Percentiles rank a stretch among this genome's conserved stretches.
Conservation (phyloP, 2,113 vertebrate species). For the Spilogale gracilis region DNA sequence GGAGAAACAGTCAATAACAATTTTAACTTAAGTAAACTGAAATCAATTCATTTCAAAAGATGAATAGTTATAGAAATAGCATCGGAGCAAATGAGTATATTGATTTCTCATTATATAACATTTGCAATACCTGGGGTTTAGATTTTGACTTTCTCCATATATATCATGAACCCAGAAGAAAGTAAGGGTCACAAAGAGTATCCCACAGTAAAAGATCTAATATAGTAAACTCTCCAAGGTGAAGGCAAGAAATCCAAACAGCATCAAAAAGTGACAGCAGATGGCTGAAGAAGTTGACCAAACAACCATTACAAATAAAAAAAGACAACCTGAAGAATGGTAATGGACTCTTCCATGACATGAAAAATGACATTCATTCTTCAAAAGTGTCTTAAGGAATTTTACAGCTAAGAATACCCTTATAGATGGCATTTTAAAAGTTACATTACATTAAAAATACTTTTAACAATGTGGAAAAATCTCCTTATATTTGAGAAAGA, state of each 20-base stretch:
- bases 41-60: neutral
- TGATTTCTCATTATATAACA: neutral
- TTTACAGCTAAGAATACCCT: neutral
- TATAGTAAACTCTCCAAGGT: neutral
- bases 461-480: neutral
- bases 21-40: slow-evolving; percentile 35
- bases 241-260: neutral
- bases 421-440: neutral
- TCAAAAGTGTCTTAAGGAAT: neutral
- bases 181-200: neutral
- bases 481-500: neutral
- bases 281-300: neutral
- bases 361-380: neutral
- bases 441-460: neutral
- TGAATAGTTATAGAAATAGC: neutral
- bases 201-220: neutral
- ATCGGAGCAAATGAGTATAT: neutral
- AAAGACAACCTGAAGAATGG: neutral
- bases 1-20: neutral
- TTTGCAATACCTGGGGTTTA: neutral
- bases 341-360: neutral
- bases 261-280: neutral
- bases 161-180: neutral
- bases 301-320: neutral
- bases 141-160: neutral